Evolutionary conservation across 2,113 vertebrate genomes (phyloP).

Genomic region (Penelope pileata): DNA sequence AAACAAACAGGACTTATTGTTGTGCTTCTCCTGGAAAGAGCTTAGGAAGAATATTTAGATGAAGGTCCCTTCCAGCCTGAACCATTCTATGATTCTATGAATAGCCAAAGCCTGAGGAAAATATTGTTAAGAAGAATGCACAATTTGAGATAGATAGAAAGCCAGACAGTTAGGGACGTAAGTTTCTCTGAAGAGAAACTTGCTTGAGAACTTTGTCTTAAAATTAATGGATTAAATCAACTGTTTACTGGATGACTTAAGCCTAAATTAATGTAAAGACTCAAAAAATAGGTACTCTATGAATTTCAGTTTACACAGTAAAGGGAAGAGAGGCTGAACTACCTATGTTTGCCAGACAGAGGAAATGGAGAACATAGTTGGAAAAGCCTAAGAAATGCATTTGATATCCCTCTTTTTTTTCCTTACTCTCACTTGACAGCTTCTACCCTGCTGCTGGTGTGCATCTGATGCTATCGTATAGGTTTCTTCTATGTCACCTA

Average conservation of each 20-base stretch:
- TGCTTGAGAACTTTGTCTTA: neutral
- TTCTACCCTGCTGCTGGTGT: neutral
- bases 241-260: neutral
- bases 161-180: neutral
- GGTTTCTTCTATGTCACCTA: neutral
- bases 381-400: neutral
- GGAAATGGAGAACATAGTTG: neutral
- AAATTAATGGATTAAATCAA: neutral
- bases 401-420: neutral
- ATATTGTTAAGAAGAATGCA: neutral
- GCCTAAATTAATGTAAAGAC: neutral
- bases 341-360: neutral
- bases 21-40: conserved; percentile 42
- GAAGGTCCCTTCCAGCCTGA: too few species aligned
- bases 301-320: neutral
- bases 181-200: neutral
- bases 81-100: too few species aligned
- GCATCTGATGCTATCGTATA: neutral
- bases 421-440: neutral
- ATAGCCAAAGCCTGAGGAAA: neutral
- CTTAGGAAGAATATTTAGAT: conserved; percentile 45
- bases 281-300: neutral
- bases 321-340: neutral
- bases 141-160: neutral
- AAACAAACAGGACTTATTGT: conserved; percentile 37